Conservation (phyloP, 2,888 invertebrate genomes). For the Dynastes maya region DNA sequence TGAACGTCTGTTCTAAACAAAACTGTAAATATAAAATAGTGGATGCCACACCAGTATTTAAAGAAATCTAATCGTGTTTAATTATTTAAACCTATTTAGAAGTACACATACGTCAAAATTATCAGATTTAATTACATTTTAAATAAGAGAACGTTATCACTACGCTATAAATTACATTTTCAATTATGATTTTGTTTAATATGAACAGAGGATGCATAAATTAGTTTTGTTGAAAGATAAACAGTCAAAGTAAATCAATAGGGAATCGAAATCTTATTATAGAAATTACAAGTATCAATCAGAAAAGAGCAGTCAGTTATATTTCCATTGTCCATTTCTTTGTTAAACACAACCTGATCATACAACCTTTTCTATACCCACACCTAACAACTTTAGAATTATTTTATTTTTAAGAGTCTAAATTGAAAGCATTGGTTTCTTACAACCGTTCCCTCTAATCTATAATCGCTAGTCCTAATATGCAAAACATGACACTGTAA, state of each 20-base stretch:
- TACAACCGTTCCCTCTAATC: too few species aligned
- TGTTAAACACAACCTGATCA: too few species aligned
- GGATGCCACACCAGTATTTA: background rate
- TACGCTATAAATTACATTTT: background rate
- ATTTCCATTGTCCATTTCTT: too few species aligned
- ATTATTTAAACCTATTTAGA: slow-evolving; percentile 1
- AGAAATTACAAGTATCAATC: background rate
- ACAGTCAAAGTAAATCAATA: too few species aligned
- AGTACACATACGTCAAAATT: background rate
- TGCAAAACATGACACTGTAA: too few species aligned
- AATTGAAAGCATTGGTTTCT: too few species aligned
- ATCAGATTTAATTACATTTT: slow-evolving; percentile 26
- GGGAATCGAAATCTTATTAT: background rate
- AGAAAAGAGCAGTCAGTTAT: too few species aligned
- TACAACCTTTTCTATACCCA: too few species aligned
- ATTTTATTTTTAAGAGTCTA: too few species aligned
- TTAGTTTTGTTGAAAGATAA: too few species aligned
- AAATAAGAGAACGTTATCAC: background rate
- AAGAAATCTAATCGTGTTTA: background rate
- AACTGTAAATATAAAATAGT: slow-evolving; percentile 1
- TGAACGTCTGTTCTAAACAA: background rate
- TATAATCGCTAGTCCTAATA: too few species aligned
- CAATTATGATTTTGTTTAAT: background rate
- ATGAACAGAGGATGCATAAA: background rate
- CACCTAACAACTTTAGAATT: too few species aligned